Evolutionary conservation across 2,888 invertebrate genomes (phyloP).

Genomic region (Coleophora flavipennella): DNA sequence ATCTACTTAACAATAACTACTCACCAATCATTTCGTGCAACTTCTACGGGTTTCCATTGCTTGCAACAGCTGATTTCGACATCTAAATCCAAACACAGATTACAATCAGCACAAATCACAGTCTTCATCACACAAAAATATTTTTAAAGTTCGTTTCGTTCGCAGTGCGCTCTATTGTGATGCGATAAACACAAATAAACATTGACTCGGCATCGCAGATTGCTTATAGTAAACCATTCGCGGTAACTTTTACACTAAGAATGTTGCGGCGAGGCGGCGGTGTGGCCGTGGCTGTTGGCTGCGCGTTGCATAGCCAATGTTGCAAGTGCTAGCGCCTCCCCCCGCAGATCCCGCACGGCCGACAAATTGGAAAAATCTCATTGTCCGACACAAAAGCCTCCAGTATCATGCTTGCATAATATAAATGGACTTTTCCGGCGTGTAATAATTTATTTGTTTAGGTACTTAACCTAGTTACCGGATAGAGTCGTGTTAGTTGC

Average conservation of each 20-base stretch:
- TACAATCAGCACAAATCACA: slow-evolving; percentile 28
- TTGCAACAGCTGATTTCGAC: slow-evolving; percentile 28
- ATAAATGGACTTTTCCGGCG: neutral
- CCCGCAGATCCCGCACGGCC: slow-evolving; percentile 27
- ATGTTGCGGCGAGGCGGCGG: slow-evolving; percentile 67
- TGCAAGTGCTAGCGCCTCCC: slow-evolving; percentile 42
- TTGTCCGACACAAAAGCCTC: slow-evolving; percentile 4
- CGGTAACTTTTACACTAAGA: slow-evolving; percentile 71
- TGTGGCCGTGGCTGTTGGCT: slow-evolving; percentile 50
- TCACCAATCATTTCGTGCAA: slow-evolving; percentile 40
- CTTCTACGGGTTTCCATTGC: slow-evolving; percentile 42
- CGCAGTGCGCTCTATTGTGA: slow-evolving; percentile 32
- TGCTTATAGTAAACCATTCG: slow-evolving; percentile 70
- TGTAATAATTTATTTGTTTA: neutral
- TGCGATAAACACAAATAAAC: slow-evolving; percentile 37
- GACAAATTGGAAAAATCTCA: slow-evolving; percentile 4
- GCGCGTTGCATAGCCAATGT: slow-evolving; percentile 67
- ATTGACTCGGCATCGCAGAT: slow-evolving; percentile 65
- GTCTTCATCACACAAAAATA: slow-evolving; percentile 13
- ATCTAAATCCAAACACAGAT: slow-evolving; percentile 43
- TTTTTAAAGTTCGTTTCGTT: slow-evolving; percentile 31
- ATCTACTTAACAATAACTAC: too few relatives aligned
- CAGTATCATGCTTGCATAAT: slow-evolving; percentile 5
- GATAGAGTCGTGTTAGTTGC: slow-evolving; percentile 2
- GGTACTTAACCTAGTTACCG: neutral